Evolutionary conservation across 2,113 vertebrate species (phyloP).

Genomic region (Nerophis lumbriciformis): DNA sequence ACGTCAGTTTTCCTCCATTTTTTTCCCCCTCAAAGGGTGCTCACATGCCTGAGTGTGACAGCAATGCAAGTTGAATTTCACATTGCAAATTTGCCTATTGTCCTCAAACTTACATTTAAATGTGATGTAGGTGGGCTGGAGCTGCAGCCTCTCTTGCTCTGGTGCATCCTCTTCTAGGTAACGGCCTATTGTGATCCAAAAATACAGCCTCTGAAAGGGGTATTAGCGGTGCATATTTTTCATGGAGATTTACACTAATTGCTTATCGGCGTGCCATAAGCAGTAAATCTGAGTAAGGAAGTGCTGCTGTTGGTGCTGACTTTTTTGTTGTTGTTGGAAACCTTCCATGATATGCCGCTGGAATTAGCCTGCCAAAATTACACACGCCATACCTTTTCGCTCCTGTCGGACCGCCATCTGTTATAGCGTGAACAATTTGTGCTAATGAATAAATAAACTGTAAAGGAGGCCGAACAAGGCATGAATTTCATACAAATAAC

Average conservation of each 20-base stretch:
- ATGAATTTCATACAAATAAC: slow-evolving; percentile 13
- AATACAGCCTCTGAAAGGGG: slow-evolving; percentile 49
- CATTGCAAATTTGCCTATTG: slow-evolving; percentile 32
- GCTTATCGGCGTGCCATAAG: slow-evolving; percentile 51
- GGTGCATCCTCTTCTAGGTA: slow-evolving; percentile 37
- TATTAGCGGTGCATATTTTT: slow-evolving; percentile 58
- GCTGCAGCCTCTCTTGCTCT: slow-evolving; percentile 28
- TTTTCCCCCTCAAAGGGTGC: too few relatives aligned
- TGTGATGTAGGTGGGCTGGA: slow-evolving; percentile 32
- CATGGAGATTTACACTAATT: slow-evolving; percentile 62
- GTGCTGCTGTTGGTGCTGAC: slow-evolving; percentile 29
- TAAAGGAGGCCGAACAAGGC: slow-evolving; percentile 7
- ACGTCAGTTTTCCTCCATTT: too few relatives aligned
- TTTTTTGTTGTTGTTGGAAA: slow-evolving; percentile 37
- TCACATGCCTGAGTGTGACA: neutral
- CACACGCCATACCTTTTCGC: slow-evolving; percentile 34
- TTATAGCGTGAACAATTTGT: slow-evolving; percentile 45
- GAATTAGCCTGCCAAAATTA: slow-evolving; percentile 55
- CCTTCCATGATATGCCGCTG: slow-evolving; percentile 28
- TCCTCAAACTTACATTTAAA: slow-evolving; percentile 42
- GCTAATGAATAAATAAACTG: slow-evolving; percentile 19
- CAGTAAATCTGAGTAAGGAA: slow-evolving; percentile 37
- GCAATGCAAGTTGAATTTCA: slow-evolving; percentile 26
- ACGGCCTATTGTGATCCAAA: slow-evolving; percentile 47
- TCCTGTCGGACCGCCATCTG: slow-evolving; percentile 35